These are phyloP conservation scores for Gandaritis pyraliata DNA, from an alignment of 2,888 invertebrate genomes.

Conservation along the genomic window DNA sequence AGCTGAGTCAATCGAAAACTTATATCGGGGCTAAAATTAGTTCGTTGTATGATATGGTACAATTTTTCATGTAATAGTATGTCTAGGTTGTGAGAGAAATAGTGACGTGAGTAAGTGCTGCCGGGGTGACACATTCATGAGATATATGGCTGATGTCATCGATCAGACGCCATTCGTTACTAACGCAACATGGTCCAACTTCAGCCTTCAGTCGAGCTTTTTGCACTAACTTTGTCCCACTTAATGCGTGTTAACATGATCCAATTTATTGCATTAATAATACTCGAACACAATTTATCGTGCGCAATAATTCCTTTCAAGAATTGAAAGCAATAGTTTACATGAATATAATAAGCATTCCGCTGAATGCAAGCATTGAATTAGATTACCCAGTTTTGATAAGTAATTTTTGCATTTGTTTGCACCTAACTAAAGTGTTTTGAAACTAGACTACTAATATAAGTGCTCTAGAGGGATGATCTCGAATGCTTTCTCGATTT, in stretches of 20 bases:
- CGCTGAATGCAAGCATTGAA: no score
- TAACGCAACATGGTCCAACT: constrained; percentile 50
- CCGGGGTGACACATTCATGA: constrained; percentile 58
- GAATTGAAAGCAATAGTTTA: background rate
- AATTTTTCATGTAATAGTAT: constrained; percentile 17
- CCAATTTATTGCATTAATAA: background rate
- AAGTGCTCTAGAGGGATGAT: no score
- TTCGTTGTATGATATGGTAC: background rate
- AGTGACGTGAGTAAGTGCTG: constrained; percentile 27
- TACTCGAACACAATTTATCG: background rate
- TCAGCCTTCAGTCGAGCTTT: constrained; percentile 41
- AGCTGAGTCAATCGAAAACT: background rate
- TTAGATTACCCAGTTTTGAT: no score
- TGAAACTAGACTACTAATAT: no score
- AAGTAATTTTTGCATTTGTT: no score
- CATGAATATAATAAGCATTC: no score
- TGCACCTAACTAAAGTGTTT: no score
- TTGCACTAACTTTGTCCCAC: constrained; percentile 39
- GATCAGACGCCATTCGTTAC: constrained; percentile 56
- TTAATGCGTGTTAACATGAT: background rate
- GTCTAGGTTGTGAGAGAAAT: constrained; percentile 24
- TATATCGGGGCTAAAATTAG: background rate
- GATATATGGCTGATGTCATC: constrained; percentile 67
- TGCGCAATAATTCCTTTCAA: background rate
- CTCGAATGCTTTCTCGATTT: no score